Conservation (phyloP, 2,797 vertebrate genomes). For the Siniperca undulata region DNA sequence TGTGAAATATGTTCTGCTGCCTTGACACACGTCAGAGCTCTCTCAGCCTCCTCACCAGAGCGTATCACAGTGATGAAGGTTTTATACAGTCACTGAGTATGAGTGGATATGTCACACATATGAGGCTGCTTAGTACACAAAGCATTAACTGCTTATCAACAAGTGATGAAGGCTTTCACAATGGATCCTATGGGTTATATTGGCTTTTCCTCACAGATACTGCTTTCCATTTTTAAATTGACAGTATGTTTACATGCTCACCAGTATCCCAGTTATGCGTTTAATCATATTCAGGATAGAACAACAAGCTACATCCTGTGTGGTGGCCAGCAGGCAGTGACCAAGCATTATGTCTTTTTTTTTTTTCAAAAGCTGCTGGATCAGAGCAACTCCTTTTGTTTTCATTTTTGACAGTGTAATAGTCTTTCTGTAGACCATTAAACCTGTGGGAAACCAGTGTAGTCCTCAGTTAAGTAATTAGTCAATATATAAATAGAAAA, state of each 20-base stretch:
- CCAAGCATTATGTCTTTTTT: background rate
- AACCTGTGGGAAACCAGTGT: background rate
- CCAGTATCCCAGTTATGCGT: background rate
- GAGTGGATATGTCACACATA: constrained; percentile 18
- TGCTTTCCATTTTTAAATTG: background rate
- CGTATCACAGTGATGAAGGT: constrained; percentile 21
- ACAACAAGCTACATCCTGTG: background rate
- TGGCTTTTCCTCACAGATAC: constrained; percentile 5
- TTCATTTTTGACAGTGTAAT: too few species aligned
- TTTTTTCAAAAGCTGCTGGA: background rate
- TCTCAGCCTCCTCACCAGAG: constrained; percentile 27
- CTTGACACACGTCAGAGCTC: constrained; percentile 35
- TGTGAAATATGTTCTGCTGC: constrained; percentile 48
- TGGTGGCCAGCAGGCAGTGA: background rate
- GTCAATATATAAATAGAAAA: background rate
- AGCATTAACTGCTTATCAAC: constrained; percentile 34
- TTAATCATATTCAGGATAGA: constrained; percentile 1
- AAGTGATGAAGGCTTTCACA: constrained; percentile 21
- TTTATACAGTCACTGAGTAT: background rate
- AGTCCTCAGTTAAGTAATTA: background rate
- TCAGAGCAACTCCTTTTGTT: background rate
- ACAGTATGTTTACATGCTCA: background rate
- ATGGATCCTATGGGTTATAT: background rate
- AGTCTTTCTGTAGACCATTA: background rate
- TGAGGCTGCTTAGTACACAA: constrained; percentile 1